Conservation (phyloP, 2,797 vertebrate species). For the Diplodus sargus region DNA sequence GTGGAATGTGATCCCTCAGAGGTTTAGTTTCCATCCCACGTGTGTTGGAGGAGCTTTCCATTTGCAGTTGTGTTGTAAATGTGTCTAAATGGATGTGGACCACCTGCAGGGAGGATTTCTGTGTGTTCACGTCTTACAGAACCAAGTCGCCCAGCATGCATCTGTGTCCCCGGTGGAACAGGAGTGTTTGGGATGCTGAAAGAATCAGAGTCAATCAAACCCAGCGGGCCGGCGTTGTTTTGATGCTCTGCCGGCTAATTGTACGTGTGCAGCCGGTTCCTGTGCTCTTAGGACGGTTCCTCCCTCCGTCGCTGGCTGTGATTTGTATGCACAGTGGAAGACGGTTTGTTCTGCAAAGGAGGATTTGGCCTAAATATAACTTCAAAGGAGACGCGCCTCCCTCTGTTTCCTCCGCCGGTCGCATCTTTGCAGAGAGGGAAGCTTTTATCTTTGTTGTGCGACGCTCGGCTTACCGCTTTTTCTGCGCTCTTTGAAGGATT, state of each 20-base stretch:
- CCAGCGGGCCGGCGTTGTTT: conserved; percentile 3
- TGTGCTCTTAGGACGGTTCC: conserved; percentile 34
- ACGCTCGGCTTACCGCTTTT: conserved; percentile 15
- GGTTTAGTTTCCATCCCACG: background rate
- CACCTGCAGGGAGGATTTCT: background rate
- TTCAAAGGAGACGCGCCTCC: conserved; percentile 64
- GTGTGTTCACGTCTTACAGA: conserved; percentile 4
- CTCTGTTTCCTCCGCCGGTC: conserved; percentile 41
- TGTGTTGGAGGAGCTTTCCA: no score
- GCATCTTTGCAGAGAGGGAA: conserved; percentile 41
- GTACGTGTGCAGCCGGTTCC: conserved; percentile 10
- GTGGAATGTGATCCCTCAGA: background rate
- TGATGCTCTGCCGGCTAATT: conserved; percentile 46
- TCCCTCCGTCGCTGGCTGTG: conserved; percentile 45
- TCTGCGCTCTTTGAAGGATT: conserved; percentile 42
- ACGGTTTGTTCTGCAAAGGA: conserved; percentile 66
- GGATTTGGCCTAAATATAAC: conserved; percentile 77
- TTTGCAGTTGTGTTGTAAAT: background rate
- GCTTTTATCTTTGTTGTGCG: conserved; percentile 66
- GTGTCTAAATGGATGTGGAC: conserved; percentile 6
- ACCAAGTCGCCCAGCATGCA: conserved; percentile 17
- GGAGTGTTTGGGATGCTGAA: conserved; percentile 12
- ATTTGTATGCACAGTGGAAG: conserved; percentile 62
- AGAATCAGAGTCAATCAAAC: conserved; percentile 19
- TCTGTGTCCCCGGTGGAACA: background rate